Percentiles rank a stretch among this genome's conserved stretches.
phyloP scores from a whole-genome alignment of 2,888 invertebrate genomes.

The Aleiodes testaceus region DNA sequence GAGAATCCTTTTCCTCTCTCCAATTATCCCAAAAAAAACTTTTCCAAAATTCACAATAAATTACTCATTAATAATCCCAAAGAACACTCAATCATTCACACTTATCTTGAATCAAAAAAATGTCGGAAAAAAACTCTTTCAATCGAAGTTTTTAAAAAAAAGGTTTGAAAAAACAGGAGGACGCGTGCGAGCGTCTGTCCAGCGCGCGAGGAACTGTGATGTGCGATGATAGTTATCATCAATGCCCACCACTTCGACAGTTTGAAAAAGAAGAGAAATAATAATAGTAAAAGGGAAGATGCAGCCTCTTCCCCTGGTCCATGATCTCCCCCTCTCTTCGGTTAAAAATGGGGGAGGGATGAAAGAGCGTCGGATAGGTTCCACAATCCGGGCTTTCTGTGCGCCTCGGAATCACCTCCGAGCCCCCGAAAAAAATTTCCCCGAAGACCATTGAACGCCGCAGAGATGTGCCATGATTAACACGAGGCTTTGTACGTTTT shows the following conservation, averaged over 20 bases:
- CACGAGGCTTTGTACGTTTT: conserved; percentile 13
- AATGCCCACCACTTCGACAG: conserved; percentile 25
- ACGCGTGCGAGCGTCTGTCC: conserved; percentile 27
- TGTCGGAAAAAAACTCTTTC: no score
- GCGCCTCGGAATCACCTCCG: background rate
- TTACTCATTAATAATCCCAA: background rate
- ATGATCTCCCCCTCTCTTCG: conserved; percentile 9
- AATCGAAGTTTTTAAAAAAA: no score
- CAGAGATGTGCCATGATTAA: conserved; percentile 20
- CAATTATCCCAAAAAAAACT: background rate
- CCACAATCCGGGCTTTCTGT: background rate
- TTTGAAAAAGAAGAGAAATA: conserved; percentile 28
- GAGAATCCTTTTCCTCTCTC: background rate
- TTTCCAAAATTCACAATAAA: background rate
- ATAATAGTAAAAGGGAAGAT: conserved; percentile 30
- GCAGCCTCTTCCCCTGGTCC: conserved; percentile 28
- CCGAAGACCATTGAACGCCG: conserved; percentile 22
- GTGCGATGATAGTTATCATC: conserved; percentile 36
- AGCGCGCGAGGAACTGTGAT: conserved; percentile 32
- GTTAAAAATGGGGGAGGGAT: conserved; percentile 5
- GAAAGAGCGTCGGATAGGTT: conserved; percentile 39
- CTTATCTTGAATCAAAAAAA: background rate
- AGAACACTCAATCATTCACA: background rate
- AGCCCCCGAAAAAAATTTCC: conserved; percentile 8
- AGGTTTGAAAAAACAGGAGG: background rate